Conservation (phyloP, 2,888 invertebrate species). For the Cynaeus angustus region DNA sequence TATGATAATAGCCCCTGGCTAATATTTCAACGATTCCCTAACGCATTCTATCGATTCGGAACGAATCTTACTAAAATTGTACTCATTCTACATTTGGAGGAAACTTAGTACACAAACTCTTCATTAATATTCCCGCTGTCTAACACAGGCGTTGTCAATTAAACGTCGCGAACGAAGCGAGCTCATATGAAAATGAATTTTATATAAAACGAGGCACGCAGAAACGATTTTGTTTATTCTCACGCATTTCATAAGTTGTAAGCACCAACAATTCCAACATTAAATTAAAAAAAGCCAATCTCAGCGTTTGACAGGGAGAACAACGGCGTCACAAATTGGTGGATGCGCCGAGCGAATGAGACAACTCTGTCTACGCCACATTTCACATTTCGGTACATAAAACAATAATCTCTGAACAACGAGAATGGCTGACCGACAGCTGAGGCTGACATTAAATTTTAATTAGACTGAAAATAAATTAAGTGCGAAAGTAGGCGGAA, state of each 20-base stretch:
- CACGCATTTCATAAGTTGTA: no score
- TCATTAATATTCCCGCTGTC: conserved; percentile 40
- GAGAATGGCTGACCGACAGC: not conserved
- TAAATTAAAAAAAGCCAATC: conserved; percentile 33
- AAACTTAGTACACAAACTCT: conserved; percentile 33
- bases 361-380: not conserved
- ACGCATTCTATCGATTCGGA: conserved; percentile 30
- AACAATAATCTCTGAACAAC: conserved; percentile 5
- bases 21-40: conserved; percentile 25
- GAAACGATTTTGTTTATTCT: no score
- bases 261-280: conserved; percentile 22
- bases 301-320: conserved; percentile 10
- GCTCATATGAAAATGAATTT: no score
- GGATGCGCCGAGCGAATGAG: conserved; percentile 29
- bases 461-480: conserved; percentile 4
- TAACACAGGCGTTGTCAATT: no score
- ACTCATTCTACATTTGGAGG: conserved; percentile 34
- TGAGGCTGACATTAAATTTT: conserved; percentile 2
- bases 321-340: conserved; percentile 24
- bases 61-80: conserved; percentile 26
- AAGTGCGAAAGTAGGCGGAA: conserved; percentile 1
- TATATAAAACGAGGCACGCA: no score
- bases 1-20: conserved; percentile 44
- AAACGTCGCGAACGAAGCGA: no score
- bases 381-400: no score